phyloP scores from a whole-genome alignment of 2,113 vertebrate species.

The Mastomys natalensis region DNA sequence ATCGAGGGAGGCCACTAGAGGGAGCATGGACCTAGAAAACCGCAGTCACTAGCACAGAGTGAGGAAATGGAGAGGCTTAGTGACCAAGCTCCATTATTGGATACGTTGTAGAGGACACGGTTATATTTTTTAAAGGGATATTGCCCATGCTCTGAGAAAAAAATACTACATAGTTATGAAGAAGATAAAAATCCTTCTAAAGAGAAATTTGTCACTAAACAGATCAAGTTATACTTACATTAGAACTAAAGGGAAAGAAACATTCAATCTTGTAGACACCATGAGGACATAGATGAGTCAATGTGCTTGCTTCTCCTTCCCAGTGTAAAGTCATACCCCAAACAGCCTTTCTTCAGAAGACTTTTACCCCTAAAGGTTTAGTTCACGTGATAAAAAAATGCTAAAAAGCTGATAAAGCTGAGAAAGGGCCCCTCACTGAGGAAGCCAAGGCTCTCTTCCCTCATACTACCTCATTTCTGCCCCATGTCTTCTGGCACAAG shows the following conservation, averaged over 20 bases:
- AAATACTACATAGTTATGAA: neutral
- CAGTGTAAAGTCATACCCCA: neutral
- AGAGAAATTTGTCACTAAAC: neutral
- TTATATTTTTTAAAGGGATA: neutral
- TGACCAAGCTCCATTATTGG: neutral
- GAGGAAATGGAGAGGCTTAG: neutral
- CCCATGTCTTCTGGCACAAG: fast-evolving
- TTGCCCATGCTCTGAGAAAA: neutral
- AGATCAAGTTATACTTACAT: neutral
- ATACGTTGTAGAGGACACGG: neutral
- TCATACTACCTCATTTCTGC: neutral
- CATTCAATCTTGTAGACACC: conserved; percentile 34
- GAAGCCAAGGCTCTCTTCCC: neutral
- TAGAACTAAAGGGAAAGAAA: neutral
- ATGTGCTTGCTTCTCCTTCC: no score
- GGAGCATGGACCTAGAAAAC: conserved; percentile 22
- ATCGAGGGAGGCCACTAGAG: conserved; percentile 35
- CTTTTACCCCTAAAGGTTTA: neutral
- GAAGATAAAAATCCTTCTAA: neutral
- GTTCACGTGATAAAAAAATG: neutral
- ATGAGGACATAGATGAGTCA: neutral
- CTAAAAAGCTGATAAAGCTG: neutral
- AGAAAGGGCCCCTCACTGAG: neutral
- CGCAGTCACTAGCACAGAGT: neutral
- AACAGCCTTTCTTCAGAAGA: neutral